These are phyloP conservation scores for Drosophila helvetica DNA, from an alignment of 2,888 invertebrate genomes.

Conservation along the genomic window DNA sequence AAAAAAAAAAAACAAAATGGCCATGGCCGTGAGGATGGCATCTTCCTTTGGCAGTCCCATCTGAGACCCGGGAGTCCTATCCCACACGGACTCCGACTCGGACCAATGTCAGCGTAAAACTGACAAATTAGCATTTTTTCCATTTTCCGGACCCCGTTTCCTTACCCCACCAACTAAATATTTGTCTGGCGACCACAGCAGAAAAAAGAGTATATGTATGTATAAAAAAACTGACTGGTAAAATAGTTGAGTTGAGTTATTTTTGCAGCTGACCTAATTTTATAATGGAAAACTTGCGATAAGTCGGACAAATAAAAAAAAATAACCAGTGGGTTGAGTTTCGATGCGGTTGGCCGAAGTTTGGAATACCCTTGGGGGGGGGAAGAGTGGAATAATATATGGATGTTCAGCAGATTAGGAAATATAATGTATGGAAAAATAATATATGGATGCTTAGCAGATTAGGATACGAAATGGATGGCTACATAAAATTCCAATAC, in stretches of 20 bases:
- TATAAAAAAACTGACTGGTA: constrained; percentile 47
- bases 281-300: constrained; percentile 81
- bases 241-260: constrained; percentile 78
- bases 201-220: constrained; percentile 10
- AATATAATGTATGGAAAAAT: background rate
- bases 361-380: constrained; percentile 15
- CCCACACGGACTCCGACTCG: constrained; percentile 27
- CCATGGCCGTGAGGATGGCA: constrained; percentile 35
- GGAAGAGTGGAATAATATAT: background rate
- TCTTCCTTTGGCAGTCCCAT: constrained; percentile 31
- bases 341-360: background rate
- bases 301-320: constrained; percentile 61
- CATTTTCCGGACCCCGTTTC: constrained; percentile 64
- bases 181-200: constrained; percentile 53
- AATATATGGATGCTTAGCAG: background rate
- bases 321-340: constrained; percentile 11
- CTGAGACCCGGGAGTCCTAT: constrained; percentile 4
- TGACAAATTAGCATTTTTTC: constrained; percentile 80
- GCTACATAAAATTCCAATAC: background rate
- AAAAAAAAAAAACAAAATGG: constrained; percentile 1
- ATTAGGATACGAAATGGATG: background rate
- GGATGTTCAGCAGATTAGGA: background rate
- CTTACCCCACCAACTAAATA: constrained; percentile 64
- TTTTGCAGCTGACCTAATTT: constrained; percentile 82
- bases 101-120: constrained; percentile 78